These are phyloP conservation scores for Jordanella pulchra DNA, from an alignment of 2,797 vertebrate genomes.

Conservation along the genomic window DNA sequence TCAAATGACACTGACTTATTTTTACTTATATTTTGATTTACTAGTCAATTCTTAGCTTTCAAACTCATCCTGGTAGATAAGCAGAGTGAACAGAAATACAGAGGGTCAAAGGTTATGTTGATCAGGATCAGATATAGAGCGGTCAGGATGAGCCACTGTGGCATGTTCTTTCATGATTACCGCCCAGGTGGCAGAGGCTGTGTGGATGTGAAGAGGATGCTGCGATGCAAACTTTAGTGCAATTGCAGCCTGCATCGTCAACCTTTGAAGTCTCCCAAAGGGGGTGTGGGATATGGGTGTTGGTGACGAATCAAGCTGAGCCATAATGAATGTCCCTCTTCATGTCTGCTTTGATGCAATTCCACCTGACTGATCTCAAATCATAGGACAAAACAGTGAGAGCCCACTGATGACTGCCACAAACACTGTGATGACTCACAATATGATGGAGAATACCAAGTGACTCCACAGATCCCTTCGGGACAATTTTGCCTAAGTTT, in stretches of 20 bases:
- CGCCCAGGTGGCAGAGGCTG: conserved; percentile 27
- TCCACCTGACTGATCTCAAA: conserved; percentile 72
- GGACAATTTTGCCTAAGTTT: conserved; percentile 26
- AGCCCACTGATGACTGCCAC: conserved; percentile 44
- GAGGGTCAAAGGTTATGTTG: conserved; percentile 7
- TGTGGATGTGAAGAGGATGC: conserved; percentile 33
- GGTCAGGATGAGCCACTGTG: conserved; percentile 4
- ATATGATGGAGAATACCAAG: conserved; percentile 21
- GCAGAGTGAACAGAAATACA: background rate
- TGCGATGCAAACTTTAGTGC: conserved; percentile 41
- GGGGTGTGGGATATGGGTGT: conserved; percentile 47
- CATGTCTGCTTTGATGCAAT: conserved; percentile 69
- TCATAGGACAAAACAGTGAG: conserved; percentile 61
- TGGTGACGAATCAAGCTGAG: conserved; percentile 67
- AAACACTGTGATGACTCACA: conserved; percentile 38
- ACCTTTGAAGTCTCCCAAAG: conserved; percentile 63
- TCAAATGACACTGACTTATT: background rate
- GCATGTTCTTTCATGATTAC: conserved; percentile 3
- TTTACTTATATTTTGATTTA: background rate
- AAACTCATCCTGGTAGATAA: background rate
- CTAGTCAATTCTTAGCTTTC: background rate
- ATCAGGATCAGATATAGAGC: conserved; percentile 1
- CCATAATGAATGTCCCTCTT: conserved; percentile 66
- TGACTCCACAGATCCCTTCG: conserved; percentile 40
- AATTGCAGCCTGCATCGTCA: conserved; percentile 50